Base-by-base conservation (phyloP, 2,888 invertebrate species). In the Sphaerophoria taeniata region DNA sequence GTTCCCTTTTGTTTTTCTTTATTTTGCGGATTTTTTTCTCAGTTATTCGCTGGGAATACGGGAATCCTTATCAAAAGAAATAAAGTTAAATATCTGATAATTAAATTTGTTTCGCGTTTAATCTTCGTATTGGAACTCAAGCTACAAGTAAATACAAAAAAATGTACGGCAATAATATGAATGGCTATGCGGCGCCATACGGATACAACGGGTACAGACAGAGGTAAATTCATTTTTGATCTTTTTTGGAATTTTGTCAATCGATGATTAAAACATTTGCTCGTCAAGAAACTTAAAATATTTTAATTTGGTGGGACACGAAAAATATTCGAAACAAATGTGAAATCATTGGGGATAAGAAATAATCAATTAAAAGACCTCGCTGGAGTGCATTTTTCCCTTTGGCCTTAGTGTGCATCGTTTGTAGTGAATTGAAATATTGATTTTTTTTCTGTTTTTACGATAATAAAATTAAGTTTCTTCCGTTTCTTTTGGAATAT, bases 141-240 rank as follows among this genome's bases (percentile, higher is more conserved):
- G 55, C 12, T 36, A 73, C 71, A 80, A 70, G 11, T 6, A 58
- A 73, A 67, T 53, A 12, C 39, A 69, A 24, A 72, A 75, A 73
- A 84, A 89, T 89, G 89, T 89, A 89, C 88, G 89, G 89, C 81
- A 88, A 89, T 83, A 89, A 88, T 88, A 88, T 89, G 87, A 88
- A 89, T 88, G 89, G 88, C 71, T 88, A 88, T 85, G 88, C 88
- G 77, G 88, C 89, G 74, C 89, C 89, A 81, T 89, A 89, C 84
- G 89, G 89, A 86, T 89, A 87, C 88, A 89, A 89, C 88, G 89
- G 89, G 87, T 89, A 89, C 85, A 88, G 89, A 87, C 88, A 88
- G 88, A 89, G 89, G 89, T 89, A 89, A 88, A 87, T 88, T 87
- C 58, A 79, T 79, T 72, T 58, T 16, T 45, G 51, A 73, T 77